Percentiles rank a stretch among this genome's conserved stretches.
Conservation (phyloP, 2,113 vertebrate species). For the Colaptes auratus region DNA sequence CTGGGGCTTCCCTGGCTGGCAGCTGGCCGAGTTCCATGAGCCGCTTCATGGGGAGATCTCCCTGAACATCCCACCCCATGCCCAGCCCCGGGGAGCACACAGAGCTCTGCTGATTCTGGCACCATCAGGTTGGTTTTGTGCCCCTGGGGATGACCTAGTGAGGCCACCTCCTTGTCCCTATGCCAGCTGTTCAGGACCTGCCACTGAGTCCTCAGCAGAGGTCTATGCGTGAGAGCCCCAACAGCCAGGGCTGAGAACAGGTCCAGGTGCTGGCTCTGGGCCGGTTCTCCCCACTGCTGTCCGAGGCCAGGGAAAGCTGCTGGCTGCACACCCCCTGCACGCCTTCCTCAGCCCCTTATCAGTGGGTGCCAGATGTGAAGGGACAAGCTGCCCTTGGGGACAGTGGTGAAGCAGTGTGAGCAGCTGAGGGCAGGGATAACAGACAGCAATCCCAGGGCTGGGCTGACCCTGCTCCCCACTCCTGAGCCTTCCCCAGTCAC, state of each 20-base stretch:
- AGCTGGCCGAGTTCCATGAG: neutral
- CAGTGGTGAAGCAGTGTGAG: accelerated
- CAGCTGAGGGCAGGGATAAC: neutral
- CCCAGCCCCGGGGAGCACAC: neutral
- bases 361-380: neutral
- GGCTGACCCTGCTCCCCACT: neutral
- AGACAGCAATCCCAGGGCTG: neutral
- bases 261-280: accelerated
- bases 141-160: accelerated
- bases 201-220: neutral
- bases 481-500: accelerated
- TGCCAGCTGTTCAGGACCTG: neutral
- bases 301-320: neutral
- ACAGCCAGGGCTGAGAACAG: neutral
- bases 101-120: neutral
- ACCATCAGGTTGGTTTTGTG: neutral
- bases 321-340: no score
- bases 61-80: neutral
- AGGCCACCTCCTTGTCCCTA: neutral
- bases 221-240: accelerated
- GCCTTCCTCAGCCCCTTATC: neutral
- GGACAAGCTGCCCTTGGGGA: neutral
- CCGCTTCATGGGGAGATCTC: neutral
- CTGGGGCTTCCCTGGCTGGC: accelerated
- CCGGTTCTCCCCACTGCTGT: accelerated